phyloP scores from a whole-genome alignment of 1,140 invertebrate species.

The Drosophila hydei region DNA sequence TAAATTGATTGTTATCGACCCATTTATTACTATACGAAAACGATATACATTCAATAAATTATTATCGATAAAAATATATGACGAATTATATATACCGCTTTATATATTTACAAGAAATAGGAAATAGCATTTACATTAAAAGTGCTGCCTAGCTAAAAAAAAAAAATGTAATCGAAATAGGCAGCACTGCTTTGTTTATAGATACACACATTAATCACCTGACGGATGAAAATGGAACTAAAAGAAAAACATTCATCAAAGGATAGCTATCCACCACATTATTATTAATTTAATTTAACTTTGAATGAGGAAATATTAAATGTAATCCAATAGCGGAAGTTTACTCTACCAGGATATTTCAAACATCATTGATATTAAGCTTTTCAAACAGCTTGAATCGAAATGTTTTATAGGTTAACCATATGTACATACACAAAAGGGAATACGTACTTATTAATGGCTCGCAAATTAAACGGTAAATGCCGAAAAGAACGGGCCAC shows the following conservation, averaged over 20 bases:
- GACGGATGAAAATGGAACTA: neutral
- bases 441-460: slow-evolving; percentile 3
- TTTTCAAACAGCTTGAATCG: slow-evolving; percentile 1
- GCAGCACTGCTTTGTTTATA: slow-evolving; percentile 37
- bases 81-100: too few species aligned
- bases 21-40: neutral
- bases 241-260: neutral
- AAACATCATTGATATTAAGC: too few species aligned
- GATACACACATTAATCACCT: slow-evolving; percentile 11
- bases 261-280: too few species aligned
- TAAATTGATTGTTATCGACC: too few species aligned
- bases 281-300: too few species aligned
- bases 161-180: neutral
- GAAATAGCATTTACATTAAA: too few species aligned
- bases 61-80: neutral
- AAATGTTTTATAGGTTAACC: neutral
- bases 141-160: slow-evolving; percentile 17
- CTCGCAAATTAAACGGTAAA: slow-evolving; percentile 2
- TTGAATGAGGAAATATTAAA: too few species aligned
- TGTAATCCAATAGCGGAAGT: too few species aligned
- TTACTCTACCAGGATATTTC: too few species aligned
- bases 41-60: neutral
- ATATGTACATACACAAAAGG: slow-evolving; percentile 5
- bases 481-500: neutral
- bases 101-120: neutral